phyloP scores from a whole-genome alignment of 2,113 vertebrate species.

The Rhinoptilus africanus region DNA sequence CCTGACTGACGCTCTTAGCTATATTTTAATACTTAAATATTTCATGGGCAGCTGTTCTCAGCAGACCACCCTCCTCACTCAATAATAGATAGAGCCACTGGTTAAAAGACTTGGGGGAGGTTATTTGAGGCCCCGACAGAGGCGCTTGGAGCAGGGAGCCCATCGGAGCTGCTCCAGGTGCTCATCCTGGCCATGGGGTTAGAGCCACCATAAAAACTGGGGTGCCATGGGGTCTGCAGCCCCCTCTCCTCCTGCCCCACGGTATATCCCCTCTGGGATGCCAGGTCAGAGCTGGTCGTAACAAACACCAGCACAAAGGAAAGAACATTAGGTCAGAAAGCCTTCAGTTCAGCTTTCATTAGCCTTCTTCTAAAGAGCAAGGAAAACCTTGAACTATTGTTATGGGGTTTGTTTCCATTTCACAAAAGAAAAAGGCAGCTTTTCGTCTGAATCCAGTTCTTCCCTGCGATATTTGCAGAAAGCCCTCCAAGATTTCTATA shows the following conservation, averaged over 20 bases:
- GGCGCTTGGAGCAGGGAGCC: background rate
- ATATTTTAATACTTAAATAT: conserved; percentile 64
- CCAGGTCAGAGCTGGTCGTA: background rate
- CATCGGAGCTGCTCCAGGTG: background rate
- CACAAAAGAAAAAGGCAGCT: background rate
- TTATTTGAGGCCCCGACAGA: conserved; percentile 19
- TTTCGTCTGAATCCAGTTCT: background rate
- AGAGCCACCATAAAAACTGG: background rate
- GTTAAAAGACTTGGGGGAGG: conserved; percentile 21
- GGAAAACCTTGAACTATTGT: background rate
- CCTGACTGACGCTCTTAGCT: conserved; percentile 27
- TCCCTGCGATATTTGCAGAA: background rate
- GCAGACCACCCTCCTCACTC: conserved; percentile 38
- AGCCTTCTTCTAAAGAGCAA: background rate
- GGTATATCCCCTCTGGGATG: background rate
- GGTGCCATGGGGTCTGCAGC: background rate
- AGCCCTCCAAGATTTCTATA: background rate
- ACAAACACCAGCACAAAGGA: background rate
- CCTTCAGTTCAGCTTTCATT: background rate
- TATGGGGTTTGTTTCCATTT: background rate
- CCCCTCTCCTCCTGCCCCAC: background rate
- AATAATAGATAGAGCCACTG: conserved; percentile 60
- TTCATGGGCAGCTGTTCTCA: conserved; percentile 66
- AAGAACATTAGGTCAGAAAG: background rate
- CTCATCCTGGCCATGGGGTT: background rate